phyloP scores from a whole-genome alignment of 2,888 invertebrate species.

The Zeuzera pyrina region DNA sequence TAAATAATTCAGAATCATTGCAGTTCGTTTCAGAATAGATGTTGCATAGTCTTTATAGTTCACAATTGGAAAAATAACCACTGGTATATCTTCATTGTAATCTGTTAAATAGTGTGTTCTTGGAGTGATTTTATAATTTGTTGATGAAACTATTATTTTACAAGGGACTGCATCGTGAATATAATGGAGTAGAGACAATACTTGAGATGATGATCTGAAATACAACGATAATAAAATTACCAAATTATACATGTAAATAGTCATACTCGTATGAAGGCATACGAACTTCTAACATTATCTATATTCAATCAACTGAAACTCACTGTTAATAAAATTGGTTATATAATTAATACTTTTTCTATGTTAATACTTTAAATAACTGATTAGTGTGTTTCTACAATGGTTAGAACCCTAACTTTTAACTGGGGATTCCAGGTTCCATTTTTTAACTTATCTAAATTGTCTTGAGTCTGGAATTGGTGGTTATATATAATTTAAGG shows the following conservation, averaged over 20 bases:
- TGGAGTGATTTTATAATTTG: conserved; percentile 28
- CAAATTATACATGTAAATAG: neutral
- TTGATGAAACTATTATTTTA: conserved; percentile 36
- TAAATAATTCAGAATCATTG: conserved; percentile 34
- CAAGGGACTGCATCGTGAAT: conserved; percentile 47
- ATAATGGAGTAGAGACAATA: conserved; percentile 47
- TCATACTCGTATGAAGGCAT: neutral
- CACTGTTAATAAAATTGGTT: neutral
- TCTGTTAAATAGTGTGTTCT: conserved; percentile 21
- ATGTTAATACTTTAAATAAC: neutral
- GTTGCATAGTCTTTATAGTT: conserved; percentile 26
- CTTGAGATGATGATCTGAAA: conserved; percentile 48
- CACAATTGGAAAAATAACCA: conserved; percentile 3
- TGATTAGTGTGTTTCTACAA: neutral
- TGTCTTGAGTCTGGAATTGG: no score
- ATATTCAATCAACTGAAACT: no score
- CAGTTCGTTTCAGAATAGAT: conserved; percentile 34
- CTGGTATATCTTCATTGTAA: conserved; percentile 23
- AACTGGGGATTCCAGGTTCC: no score
- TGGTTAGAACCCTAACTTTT: no score
- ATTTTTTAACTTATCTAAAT: no score
- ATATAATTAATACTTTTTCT: neutral
- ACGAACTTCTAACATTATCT: no score
- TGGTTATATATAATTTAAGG: no score
- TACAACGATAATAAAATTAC: neutral